Percentiles rank a stretch among this genome's conserved stretches.
Conservation (phyloP, 2,888 invertebrate species). For the Punctoribates punctum region DNA sequence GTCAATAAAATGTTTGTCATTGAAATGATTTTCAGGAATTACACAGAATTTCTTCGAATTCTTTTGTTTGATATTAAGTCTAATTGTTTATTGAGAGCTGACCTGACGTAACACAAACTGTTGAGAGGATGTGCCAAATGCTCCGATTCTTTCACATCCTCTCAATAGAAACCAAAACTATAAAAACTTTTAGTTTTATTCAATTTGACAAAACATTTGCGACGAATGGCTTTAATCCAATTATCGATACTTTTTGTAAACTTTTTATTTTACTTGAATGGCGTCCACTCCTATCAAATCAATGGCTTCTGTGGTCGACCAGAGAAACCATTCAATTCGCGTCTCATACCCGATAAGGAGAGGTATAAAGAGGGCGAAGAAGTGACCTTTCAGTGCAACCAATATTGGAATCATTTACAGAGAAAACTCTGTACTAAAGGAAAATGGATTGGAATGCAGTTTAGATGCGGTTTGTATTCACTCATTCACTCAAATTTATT, state of each 20-base stretch:
- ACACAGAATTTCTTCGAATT: no score
- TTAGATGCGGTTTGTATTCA: constrained; percentile 4
- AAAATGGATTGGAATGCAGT: constrained; percentile 19
- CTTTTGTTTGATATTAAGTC: no score
- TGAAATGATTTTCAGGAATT: no score
- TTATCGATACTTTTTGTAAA: not conserved
- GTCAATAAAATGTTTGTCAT: no score
- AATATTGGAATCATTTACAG: constrained; percentile 21
- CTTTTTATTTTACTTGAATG: not conserved
- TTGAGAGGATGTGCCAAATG: constrained; percentile 5
- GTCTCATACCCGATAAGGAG: not conserved
- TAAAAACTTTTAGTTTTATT: not conserved
- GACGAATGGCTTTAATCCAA: not conserved
- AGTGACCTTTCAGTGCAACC: constrained; percentile 12
- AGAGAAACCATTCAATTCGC: not conserved
- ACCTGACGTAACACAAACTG: no score
- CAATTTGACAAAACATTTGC: not conserved
- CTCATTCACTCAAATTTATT: not conserved
- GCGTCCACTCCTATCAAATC: not conserved
- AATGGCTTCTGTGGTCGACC: constrained; percentile 30
- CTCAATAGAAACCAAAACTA: not conserved
- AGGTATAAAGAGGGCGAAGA: constrained; percentile 4
- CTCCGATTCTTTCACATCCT: not conserved
- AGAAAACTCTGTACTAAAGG: not conserved
- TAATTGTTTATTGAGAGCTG: no score